Evolutionary conservation across 2,113 vertebrate genomes (phyloP), one percentile per base, ranked within the genome.

Genomic region (Equus quagga): DNA sequence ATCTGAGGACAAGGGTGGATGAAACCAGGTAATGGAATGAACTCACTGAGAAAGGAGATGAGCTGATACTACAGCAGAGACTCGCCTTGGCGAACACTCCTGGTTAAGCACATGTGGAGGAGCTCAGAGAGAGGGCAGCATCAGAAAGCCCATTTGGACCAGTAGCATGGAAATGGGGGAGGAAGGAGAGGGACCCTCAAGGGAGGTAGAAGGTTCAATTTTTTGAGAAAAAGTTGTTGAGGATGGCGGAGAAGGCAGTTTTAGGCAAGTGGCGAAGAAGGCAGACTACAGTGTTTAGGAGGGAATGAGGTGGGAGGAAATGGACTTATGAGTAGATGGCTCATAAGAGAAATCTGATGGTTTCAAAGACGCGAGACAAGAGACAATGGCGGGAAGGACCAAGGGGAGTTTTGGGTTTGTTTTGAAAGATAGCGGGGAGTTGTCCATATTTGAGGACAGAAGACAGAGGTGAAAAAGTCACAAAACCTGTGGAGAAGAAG

Each of bases 241-340:
- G 31, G 28, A 31, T 31, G 11, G 51, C 12, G 44, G 36, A 58
- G 19, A 60, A 44, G 62, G 26, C 54, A 18, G 26, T 46, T 72
- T 58, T 69, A 60, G 44, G 49, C 44, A 23, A 79, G 44, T 17
- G 24, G 13, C 28, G 13, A 75, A n/a, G 49, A 81, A 33, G 65
- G 24, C 17, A 13, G 6, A 18, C 3, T 89, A 31, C 19, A 41
- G 23, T 3, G 60, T 76, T 93, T 28, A 28, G 81, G 18, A 56
- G 62, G 54, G 76, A 41, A 7, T 8, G 83, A 36, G 8, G 58
- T 15, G 18, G 36, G 46, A 67, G 62, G 26, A 58, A 33, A 26
- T 3, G 69, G 19, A 13, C 3, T 2, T 4, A 2, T 4, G 46
- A 54, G 6, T 36, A 5, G 36, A 49, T 19, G 5, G 13, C 15